Conservation (phyloP, 2,888 invertebrate species). For the Drosophila dives region DNA sequence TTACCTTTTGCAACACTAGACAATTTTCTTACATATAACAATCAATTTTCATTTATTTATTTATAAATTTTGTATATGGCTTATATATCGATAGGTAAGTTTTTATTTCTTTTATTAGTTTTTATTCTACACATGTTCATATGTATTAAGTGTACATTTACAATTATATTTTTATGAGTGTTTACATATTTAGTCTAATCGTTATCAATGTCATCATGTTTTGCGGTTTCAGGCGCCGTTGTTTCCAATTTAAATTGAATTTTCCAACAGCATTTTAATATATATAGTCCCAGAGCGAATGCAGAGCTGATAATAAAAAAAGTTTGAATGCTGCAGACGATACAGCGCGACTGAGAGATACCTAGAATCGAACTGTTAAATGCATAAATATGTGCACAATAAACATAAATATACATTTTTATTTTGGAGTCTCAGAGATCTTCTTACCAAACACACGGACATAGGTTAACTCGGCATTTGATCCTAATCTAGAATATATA, state of each 20-base stretch:
- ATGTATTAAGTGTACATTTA: background rate
- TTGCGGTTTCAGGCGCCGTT: conserved; percentile 28
- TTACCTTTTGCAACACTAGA: background rate
- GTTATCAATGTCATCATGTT: conserved; percentile 11
- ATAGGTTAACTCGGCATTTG: background rate
- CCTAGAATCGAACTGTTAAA: background rate
- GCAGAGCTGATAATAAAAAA: conserved; percentile 58
- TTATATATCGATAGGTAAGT: background rate
- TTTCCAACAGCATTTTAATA: conserved; percentile 32
- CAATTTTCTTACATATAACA: no score
- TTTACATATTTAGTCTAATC: background rate
- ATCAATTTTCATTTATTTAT: background rate
- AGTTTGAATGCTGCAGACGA: background rate
- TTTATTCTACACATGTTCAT: background rate
- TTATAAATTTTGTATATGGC: background rate
- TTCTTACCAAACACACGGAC: background rate
- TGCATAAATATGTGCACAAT: background rate
- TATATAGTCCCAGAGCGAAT: conserved; percentile 7
- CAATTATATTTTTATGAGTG: background rate
- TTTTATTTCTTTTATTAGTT: background rate
- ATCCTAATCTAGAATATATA: background rate
- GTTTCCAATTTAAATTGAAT: conserved; percentile 34
- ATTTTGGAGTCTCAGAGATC: background rate
- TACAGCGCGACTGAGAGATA: background rate
- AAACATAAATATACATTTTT: background rate